Evolutionary conservation across 2,888 invertebrate genomes (phyloP), one percentile per base, ranked within the genome.

Genomic region (Meandrusa payeni): DNA sequence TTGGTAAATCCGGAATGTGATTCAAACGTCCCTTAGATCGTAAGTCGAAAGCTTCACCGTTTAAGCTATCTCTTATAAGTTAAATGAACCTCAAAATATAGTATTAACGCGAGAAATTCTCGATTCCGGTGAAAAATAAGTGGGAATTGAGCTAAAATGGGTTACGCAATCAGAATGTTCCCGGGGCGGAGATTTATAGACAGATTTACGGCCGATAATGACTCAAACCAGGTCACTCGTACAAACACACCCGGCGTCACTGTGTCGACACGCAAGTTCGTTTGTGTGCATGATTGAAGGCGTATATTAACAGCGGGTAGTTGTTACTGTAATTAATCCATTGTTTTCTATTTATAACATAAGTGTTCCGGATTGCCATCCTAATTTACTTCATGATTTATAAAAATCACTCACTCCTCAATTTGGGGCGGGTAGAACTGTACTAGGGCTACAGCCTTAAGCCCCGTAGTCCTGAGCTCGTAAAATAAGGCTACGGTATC

Each of bases 151-250:
- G 44, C 44, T 29, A 34, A 45, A 45, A 45, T 45, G 39, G 44
- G 44, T 39, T 45, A 28, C 39, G 39, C 44, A 45, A 45, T 45
- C 44, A 45, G 27, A 44, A 28, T 45, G 44, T 39, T 45, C 39
- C 39, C 39, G 39, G 34, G 28, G 24, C 44, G 44, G 39, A 45
- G 44, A 45, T 45, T 45, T 45, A 45, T 45, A 27, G 44, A 40
- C 44, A 39, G 44, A 45, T 45, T 45, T 45, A 45, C 28, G 27
- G 28, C 44, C 44, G 44, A 45, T 45, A 45, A 45, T 45, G 44
- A 45, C 44, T 45, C 34, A 39, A 45, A 45, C 39, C 28, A 23
- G 44, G 44, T 39, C 44, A 45, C 44, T 29, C 33, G 12, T 34
- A 45, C 39, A 24, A 9, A 20, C 19, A 19, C 5, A 27, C 9